Percentiles rank a stretch among this genome's conserved stretches.
Conservation (phyloP, 2,888 invertebrate species). For the Yponomeuta malinellus region DNA sequence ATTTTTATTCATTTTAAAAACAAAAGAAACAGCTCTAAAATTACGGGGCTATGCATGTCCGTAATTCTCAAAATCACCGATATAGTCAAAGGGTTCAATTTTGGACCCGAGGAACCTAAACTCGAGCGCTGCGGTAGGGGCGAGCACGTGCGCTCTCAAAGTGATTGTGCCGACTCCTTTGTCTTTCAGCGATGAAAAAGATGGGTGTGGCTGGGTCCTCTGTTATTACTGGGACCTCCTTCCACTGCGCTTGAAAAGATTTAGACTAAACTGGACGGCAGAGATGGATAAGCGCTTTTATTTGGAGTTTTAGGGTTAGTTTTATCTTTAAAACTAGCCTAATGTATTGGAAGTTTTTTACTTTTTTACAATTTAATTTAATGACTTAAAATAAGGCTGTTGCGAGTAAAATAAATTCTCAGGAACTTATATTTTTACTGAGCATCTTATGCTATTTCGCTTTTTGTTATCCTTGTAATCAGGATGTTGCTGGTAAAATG, state of each 20-base stretch:
- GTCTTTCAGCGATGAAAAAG: slow-evolving; percentile 6
- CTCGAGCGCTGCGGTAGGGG: slow-evolving; percentile 3
- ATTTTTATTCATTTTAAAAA: too few relatives aligned
- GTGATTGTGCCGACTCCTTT: slow-evolving; percentile 10
- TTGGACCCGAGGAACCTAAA: background rate
- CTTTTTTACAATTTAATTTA: background rate
- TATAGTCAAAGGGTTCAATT: background rate
- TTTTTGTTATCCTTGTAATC: too few relatives aligned
- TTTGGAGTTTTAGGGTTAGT: too few relatives aligned
- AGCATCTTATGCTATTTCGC: too few relatives aligned
- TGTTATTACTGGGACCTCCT: background rate
- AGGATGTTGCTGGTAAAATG: too few relatives aligned
- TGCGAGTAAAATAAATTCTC: too few relatives aligned
- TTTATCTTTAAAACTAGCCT: background rate
- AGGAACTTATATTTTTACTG: too few relatives aligned
- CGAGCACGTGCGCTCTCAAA: slow-evolving; percentile 5
- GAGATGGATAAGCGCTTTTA: too few relatives aligned
- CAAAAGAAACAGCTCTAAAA: too few relatives aligned
- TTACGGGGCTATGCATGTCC: too few relatives aligned
- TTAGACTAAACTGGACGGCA: too few relatives aligned
- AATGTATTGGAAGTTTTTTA: background rate
- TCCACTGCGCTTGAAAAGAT: background rate
- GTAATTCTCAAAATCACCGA: too few relatives aligned
- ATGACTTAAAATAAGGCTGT: background rate
- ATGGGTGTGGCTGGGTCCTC: background rate